Base-by-base conservation (phyloP, 2,888 invertebrate species). In the Pocota personata region DNA sequence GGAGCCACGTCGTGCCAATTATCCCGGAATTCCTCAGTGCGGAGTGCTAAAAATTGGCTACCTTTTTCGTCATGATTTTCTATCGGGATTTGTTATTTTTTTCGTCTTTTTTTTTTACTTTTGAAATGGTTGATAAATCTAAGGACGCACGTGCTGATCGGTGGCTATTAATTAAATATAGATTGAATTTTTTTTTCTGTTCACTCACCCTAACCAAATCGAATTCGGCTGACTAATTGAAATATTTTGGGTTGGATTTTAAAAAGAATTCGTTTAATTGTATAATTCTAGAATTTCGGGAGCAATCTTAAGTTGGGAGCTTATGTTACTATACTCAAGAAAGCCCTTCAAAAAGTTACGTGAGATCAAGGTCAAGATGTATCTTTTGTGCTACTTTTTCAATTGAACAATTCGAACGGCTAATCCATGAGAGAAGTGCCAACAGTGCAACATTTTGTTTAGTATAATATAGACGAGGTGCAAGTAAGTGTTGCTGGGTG, bases 1-100 rank as follows among this genome's bases (percentile, higher is more conserved):
- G 10, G 69, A 67, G 12, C 12, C n/a, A 40, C 37, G 40, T 37
- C 27, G 12, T 30, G 43, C 43, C 14, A 57, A 57, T 69, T 69
- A 43, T 30, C 55, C 30, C 2, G 7, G 40, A 55, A 40, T 55
- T 40, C 19, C 14, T 27, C 27, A 12, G 2, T 30, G 16, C 12
- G 24, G 12, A 55, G n/a, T 43, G 24, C 30, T 69, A 27, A 12
- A 27, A 14, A 30, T 69, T 43, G 43, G 30, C 40, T 55, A 21
- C 14, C 27, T 50, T 60, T 40, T 40, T 43, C 27, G 14, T 5
- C 8, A 43, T 43, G 40, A 10, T n/a, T 60, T 60, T 40, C 40
- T 24, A n/a, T 58, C 37, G 12, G 12, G 27, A 27, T 62, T 62
- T 62, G 4, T 14, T 14, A 1, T n/a, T 58, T 21, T 24, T 57